phyloP scores from a whole-genome alignment of 2,797 vertebrate genomes.

The Furcifer pardalis region DNA sequence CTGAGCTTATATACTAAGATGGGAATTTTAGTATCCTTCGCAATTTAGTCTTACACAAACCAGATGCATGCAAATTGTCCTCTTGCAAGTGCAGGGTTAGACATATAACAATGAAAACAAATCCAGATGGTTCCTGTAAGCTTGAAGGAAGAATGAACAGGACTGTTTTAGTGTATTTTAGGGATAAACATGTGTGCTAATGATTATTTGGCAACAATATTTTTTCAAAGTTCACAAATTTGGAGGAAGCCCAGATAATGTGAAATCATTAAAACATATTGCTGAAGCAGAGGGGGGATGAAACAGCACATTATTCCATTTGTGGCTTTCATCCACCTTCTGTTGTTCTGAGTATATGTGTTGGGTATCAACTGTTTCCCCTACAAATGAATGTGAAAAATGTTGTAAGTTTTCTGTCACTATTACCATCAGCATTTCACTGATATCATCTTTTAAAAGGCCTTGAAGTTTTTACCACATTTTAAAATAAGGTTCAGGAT shows the following conservation, averaged over 20 bases:
- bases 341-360: background rate
- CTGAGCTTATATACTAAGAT: background rate
- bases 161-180: background rate
- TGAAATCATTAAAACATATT: background rate
- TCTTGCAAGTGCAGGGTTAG: background rate
- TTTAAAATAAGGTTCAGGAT: background rate
- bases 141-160: background rate
- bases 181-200: background rate
- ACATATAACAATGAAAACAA: conserved; percentile 7
- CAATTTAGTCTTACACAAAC: background rate
- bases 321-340: background rate
- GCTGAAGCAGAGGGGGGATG: background rate
- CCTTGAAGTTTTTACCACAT: background rate
- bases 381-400: background rate
- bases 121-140: background rate
- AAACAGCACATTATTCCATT: background rate
- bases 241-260: background rate
- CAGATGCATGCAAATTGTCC: background rate
- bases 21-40: background rate
- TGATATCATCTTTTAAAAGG: background rate
- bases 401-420: background rate
- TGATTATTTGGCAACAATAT: conserved; percentile 1
- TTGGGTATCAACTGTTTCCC: background rate
- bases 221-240: background rate
- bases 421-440: background rate